phyloP scores from a whole-genome alignment of 2,888 invertebrate genomes.

The Congeria kusceri region DNA sequence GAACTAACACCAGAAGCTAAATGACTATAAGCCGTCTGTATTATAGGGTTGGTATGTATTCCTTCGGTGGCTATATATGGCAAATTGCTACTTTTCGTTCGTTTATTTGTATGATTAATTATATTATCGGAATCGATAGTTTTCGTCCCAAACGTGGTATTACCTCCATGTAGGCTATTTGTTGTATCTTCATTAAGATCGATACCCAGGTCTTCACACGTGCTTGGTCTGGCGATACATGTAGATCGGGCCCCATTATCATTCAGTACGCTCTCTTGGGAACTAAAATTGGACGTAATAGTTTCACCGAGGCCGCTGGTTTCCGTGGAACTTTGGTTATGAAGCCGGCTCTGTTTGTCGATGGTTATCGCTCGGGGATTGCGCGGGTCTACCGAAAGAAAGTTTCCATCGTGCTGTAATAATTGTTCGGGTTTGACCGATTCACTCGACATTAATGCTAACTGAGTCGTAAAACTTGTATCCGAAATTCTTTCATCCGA shows the following conservation, averaged over 20 bases:
- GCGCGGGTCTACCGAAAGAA: not conserved
- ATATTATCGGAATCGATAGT: conserved; percentile 55
- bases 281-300: conserved; percentile 78
- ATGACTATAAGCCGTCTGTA: conserved; percentile 23
- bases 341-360: conserved; percentile 65
- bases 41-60: conserved; percentile 13
- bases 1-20: conserved; percentile 17
- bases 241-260: conserved; percentile 41
- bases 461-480: not conserved
- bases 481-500: not conserved
- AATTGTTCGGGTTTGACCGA: not conserved
- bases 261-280: conserved; percentile 79
- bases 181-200: conserved; percentile 54
- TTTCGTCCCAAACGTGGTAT: conserved; percentile 51
- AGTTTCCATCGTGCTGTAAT: not conserved
- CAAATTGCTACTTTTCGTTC: conserved; percentile 27
- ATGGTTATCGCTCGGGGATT: not conserved
- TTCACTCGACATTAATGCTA: not conserved
- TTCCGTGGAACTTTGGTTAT: conserved; percentile 80
- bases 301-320: conserved; percentile 81
- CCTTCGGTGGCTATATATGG: conserved; percentile 20
- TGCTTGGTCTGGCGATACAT: conserved; percentile 15
- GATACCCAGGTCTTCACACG: conserved; percentile 56
- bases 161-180: conserved; percentile 38
- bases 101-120: conserved; percentile 50